Evolutionary conservation across 2,113 vertebrate species (phyloP).

Genomic region (Mesoclemmys tuberculata): DNA sequence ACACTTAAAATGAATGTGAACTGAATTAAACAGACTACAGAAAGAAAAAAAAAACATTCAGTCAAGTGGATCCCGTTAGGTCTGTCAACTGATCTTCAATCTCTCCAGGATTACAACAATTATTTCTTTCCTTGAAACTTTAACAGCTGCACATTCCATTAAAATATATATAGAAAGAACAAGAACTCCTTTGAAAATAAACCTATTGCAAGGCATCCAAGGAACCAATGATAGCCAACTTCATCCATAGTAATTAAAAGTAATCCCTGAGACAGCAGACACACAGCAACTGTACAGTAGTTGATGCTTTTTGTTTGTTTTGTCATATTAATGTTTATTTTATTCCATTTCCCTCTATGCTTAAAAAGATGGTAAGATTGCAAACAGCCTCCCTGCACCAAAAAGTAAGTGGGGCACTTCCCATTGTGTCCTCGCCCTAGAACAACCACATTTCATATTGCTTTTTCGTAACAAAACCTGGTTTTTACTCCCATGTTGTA

Average conservation of each 20-base stretch:
- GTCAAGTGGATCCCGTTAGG: constrained; percentile 29
- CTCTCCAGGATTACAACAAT: neutral
- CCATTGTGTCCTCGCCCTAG: neutral
- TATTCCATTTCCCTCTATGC: neutral
- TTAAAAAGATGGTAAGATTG: rapidly evolving
- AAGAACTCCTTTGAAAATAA: constrained; percentile 54
- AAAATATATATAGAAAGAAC: constrained; percentile 14
- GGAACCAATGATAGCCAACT: constrained; percentile 56
- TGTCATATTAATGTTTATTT: constrained; percentile 57
- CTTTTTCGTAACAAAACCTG: neutral
- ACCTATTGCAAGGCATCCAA: constrained; percentile 36
- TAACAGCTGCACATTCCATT: constrained; percentile 24
- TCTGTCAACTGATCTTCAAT: constrained; percentile 20
- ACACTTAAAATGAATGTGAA: constrained; percentile 59
- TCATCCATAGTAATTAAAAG: constrained; percentile 60
- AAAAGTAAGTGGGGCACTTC: neutral
- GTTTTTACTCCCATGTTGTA: neutral
- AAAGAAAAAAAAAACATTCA: neutral
- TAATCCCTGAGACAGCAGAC: constrained; percentile 46
- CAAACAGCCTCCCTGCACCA: neutral
- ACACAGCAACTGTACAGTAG: constrained; percentile 53
- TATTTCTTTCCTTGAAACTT: constrained; percentile 10
- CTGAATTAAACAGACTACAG: constrained; percentile 15
- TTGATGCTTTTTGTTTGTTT: constrained; percentile 55
- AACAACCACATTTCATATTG: neutral